A percentile compares a stretch with the other conserved stretches of the same genome.
These are phyloP conservation scores for Apodemus agrarius DNA, from an alignment of 2,797 vertebrate species.

Conservation along the genomic window DNA sequence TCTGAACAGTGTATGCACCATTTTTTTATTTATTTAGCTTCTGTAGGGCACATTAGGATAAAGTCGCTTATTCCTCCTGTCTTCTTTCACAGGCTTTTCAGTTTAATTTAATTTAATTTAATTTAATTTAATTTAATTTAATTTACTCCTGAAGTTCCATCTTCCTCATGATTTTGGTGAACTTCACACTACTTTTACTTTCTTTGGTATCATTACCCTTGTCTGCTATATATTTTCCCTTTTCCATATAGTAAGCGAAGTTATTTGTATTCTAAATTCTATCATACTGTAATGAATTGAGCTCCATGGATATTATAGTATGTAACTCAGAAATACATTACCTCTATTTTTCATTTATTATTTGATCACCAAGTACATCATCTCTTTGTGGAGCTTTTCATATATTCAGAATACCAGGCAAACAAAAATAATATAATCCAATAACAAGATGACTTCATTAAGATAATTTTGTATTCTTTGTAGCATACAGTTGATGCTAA, in stretches of 20 bases:
- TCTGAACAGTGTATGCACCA: not conserved
- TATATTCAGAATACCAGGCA: conserved; percentile 8
- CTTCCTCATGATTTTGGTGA: not conserved
- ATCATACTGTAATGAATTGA: not conserved
- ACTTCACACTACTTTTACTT: not conserved
- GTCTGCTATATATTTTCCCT: not conserved
- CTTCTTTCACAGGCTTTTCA: not conserved
- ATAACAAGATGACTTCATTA: conserved; percentile 50
- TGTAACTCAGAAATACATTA: not conserved
- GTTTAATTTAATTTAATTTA: not conserved
- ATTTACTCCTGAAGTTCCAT: not conserved
- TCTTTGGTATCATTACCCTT: not conserved
- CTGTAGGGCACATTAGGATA: not conserved
- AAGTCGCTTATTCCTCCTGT: not conserved
- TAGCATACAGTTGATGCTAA: conserved; percentile 40
- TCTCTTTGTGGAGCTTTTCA: not conserved
- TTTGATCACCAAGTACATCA: conserved; percentile 35
- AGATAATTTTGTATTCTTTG: conserved; percentile 30
- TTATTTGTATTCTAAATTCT: not conserved
- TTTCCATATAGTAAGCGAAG: not conserved
- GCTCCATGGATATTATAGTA: not conserved
- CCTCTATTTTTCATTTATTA: not conserved
- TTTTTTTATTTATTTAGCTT: not conserved
- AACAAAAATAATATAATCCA: not conserved
- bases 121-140: not conserved